phyloP scores from a whole-genome alignment of 2,888 invertebrate species.

The Pharmacophagus antenor region DNA sequence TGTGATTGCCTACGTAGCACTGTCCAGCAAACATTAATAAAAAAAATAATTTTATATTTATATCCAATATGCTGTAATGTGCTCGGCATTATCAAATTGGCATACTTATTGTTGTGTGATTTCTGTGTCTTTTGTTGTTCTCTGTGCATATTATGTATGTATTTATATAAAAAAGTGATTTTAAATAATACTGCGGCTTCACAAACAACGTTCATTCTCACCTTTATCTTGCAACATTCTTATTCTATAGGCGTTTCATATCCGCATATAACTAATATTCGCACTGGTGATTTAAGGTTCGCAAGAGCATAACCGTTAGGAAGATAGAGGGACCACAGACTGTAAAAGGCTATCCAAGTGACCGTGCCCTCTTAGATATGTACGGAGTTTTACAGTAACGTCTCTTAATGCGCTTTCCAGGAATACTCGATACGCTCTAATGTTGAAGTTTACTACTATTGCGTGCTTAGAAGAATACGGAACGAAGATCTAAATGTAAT shows the following conservation, averaged over 20 bases:
- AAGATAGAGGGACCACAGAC: conserved; percentile 43
- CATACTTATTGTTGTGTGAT: too few species aligned
- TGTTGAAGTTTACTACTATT: conserved; percentile 17
- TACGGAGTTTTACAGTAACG: conserved; percentile 32
- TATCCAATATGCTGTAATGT: too few species aligned
- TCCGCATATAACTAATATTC: conserved; percentile 33
- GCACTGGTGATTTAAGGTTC: conserved; percentile 52
- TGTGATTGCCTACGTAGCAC: too few species aligned
- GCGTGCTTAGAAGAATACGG: conserved; percentile 20
- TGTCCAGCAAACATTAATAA: too few species aligned
- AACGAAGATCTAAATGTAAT: conserved; percentile 24
- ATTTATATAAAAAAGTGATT: too few species aligned
- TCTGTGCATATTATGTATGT: too few species aligned
- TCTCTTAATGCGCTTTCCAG: conserved; percentile 31
- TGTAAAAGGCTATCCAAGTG: conserved; percentile 40
- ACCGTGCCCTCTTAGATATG: conserved; percentile 27
- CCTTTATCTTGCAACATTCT: not conserved
- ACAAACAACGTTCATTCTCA: too few species aligned
- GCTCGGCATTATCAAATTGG: too few species aligned
- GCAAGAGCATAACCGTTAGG: conserved; percentile 50
- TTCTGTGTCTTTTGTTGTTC: too few species aligned
- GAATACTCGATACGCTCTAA: conserved; percentile 20
- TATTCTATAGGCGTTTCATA: conserved; percentile 32
- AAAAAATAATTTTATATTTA: too few species aligned
- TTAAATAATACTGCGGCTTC: too few species aligned